These are phyloP conservation scores for Naja naja DNA, from an alignment of 2,113 vertebrate species.

Conservation along the genomic window DNA sequence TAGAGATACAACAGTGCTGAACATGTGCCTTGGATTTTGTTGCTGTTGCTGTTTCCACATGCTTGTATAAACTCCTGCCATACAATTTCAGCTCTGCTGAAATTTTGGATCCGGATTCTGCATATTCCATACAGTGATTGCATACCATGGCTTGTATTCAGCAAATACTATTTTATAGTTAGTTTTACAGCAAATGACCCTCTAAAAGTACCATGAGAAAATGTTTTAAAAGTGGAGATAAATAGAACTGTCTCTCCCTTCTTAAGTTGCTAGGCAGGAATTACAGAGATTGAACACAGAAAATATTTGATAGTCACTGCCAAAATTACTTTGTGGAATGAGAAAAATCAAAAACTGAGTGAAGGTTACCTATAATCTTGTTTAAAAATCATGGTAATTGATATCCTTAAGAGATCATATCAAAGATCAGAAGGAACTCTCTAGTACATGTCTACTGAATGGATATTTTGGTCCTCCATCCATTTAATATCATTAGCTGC, in stretches of 20 bases:
- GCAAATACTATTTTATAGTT: background rate
- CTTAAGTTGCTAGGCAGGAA: background rate
- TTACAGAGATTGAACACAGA: background rate
- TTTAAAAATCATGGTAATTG: background rate
- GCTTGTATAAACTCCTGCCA: background rate
- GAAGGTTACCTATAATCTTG: too few species aligned
- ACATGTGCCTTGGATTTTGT: background rate
- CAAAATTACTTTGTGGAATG: background rate
- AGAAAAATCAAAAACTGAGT: background rate
- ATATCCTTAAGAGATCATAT: background rate
- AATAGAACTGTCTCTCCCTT: background rate
- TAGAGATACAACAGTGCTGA: background rate
- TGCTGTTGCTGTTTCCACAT: background rate
- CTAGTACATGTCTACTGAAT: background rate
- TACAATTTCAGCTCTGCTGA: background rate
- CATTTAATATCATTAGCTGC: background rate
- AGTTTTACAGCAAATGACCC: background rate
- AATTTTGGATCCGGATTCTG: background rate
- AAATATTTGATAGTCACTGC: background rate
- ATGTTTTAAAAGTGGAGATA: background rate
- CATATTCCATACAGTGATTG: background rate
- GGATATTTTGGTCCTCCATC: background rate
- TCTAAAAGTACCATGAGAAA: background rate
- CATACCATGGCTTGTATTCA: background rate
- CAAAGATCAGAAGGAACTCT: background rate